A percentile compares a stretch with the other conserved stretches of the same genome.
Evolutionary conservation across 2,888 invertebrate genomes (phyloP).

Genomic region (Drosophila parthenogenetica): DNA sequence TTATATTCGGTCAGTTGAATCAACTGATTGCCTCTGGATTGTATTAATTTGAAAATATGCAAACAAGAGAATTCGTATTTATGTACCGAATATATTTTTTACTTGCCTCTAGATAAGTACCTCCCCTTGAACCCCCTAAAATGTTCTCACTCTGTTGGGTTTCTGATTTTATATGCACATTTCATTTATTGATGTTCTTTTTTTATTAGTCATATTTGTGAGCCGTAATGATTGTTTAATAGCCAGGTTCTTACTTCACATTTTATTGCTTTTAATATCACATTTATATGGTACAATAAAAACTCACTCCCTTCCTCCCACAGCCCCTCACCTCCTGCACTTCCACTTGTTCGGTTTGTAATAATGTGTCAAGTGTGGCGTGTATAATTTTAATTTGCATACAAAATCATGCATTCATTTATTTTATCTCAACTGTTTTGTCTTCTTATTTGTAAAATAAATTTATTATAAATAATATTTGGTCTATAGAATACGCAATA

Average conservation of each 20-base stretch:
- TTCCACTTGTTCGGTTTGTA: slow-evolving; percentile 28
- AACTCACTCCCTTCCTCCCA: not conserved
- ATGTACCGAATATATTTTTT: not conserved
- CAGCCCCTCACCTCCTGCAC: not conserved
- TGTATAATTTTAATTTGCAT: slow-evolving; percentile 67
- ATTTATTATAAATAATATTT: too few relatives aligned
- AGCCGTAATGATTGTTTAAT: slow-evolving; percentile 69
- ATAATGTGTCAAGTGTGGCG: slow-evolving; percentile 54
- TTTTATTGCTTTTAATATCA: slow-evolving; percentile 57
- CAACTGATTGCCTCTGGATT: slow-evolving; percentile 14
- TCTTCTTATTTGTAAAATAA: too few relatives aligned
- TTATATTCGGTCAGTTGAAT: slow-evolving; percentile 4
- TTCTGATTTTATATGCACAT: slow-evolving; percentile 35
- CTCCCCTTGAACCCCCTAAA: not conserved
- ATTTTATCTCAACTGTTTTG: slow-evolving; percentile 19
- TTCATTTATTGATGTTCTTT: slow-evolving; percentile 37
- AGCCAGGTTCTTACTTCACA: slow-evolving; percentile 50
- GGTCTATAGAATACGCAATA: too few relatives aligned
- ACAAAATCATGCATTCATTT: slow-evolving; percentile 61
- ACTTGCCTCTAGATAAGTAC: slow-evolving; percentile 13
- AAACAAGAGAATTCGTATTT: not conserved
- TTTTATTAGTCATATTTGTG: slow-evolving; percentile 61
- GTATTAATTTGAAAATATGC: slow-evolving; percentile 2
- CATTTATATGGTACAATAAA: slow-evolving; percentile 24
- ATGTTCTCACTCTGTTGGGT: not conserved